Percentiles rank a stretch among this genome's conserved stretches.
Conservation (phyloP, 2,797 vertebrate genomes). For the Cuniculus paca region DNA sequence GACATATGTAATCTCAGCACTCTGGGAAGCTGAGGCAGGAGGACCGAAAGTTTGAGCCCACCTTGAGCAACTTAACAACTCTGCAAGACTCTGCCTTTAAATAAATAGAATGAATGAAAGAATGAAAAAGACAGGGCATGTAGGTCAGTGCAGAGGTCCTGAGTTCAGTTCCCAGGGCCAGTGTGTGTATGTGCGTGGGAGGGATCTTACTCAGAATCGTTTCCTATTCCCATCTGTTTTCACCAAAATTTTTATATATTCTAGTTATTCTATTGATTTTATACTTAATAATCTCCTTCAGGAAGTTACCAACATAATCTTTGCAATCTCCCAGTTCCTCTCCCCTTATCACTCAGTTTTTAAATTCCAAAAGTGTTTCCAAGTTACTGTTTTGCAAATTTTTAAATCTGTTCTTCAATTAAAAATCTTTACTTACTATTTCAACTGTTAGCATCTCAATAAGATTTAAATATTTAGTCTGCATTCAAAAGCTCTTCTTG, state of each 20-base stretch:
- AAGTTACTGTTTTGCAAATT: constrained; percentile 8
- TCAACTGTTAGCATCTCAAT: not conserved
- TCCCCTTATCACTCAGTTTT: not conserved
- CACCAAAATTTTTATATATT: not conserved
- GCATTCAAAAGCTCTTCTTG: not conserved
- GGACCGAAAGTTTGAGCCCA: not conserved
- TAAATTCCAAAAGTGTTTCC: constrained; percentile 16
- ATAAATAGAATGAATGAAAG: not conserved
- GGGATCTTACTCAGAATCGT: not conserved
- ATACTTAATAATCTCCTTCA: not conserved
- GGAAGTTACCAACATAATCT: not conserved
- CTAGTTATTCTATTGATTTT: not conserved
- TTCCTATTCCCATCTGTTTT: not conserved
- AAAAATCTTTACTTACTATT: not conserved
- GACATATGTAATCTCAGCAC: not conserved
- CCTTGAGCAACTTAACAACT: not conserved
- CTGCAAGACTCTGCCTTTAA: not conserved
- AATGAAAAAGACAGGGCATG: not conserved
- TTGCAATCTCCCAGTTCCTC: not conserved
- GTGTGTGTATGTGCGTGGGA: not conserved
- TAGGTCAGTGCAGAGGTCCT: not conserved
- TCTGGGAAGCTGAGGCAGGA: not conserved
- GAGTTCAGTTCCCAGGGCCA: not conserved
- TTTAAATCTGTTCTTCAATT: not conserved
- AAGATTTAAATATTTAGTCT: constrained; percentile 11